Base-by-base conservation (phyloP, 2,797 vertebrate species). In the Darevskia mixta region DNA sequence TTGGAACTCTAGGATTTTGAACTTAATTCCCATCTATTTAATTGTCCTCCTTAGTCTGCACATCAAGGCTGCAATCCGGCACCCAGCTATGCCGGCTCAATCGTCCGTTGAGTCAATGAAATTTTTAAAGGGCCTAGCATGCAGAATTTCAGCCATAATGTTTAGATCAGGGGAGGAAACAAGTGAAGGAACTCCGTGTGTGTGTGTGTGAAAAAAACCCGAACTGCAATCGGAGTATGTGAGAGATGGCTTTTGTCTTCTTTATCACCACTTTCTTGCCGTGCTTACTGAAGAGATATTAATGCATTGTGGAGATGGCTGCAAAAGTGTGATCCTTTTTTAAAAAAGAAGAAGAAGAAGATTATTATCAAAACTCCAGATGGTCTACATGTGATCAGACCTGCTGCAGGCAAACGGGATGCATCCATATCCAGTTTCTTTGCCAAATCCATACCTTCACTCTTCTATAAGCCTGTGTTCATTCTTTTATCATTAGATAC, bases 221-320 rank as follows among this genome's bases (percentile, higher is more conserved):
- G 92, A 89, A 93, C 78, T 92, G 92, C 95, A 90, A 93, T 83
- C 86, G 93, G 93, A 94, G 79, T 87, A 92, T 90, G 94, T 93
- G 91, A 91, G 89, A 94, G 91, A 90, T 86, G 72, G 93, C 89
- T 92, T 95, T 94, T 94, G 89, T 94, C 91, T 95, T 93, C 91
- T 94, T 92, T 88, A 91, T 86, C 91, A 85, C 86, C 90, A 81
- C 93, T 94, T 94, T 94, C 90, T 94, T 86, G 87, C 90, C 73
- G 86, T 90, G 86, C 86, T 92, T 95, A 90, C 93, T 93, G 85
- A 76, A 94, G 88, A 94, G 93, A 96, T 94, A 93, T 94, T 93
- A 94, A 94, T 92, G 94, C 90, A 93, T 89, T 81, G 88, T 92
- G 90, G 83, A 90, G 71, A 79, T 91, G 92, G 94, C 94, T 29